Evolutionary conservation across 2,113 vertebrate genomes (phyloP), one percentile per base, ranked within the genome.

Genomic region (Tyrannus savana): DNA sequence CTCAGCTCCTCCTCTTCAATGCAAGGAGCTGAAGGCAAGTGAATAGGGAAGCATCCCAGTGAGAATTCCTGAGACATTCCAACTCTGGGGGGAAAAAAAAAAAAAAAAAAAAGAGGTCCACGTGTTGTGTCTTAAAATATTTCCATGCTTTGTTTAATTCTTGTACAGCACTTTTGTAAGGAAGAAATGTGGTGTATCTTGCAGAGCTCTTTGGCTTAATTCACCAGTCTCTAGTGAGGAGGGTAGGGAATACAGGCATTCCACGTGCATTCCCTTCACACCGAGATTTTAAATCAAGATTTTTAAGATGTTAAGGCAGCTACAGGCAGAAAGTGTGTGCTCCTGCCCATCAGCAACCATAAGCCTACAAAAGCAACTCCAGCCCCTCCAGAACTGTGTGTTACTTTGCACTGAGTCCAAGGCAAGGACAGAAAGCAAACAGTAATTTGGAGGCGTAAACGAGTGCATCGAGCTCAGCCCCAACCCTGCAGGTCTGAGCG

Each of bases 1-100:
- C 58, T 6, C 21, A 81, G 91, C 89, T 93, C 89, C 88, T 90
- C 75, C 88, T 90, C 86, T 73, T 77, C 69, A 59, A 31, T 42
- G 59, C 63, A 58, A 1, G 0, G 23, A 71, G 72, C 6, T 71
- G 74, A 84, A 80, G 68, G 39, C 50, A 62, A 75, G 33, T 67
- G 76, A 96, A 95, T 71, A 46, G 82, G 53, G 67, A 85, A 92
- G 67, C 0, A 0, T 52, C 82, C 58, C 55, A n/a, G 68, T 53
- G 50, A 93, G 60, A 92, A 96, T 93, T 93, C 83, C 94, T 84
- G 24, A 89, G 76, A 92, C 88, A 95, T 92, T 95, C 93, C 80
- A 75, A 41, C 86, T 84, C 72, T 53, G n/a, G 59, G 59, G 9
- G 7, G 24, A 15, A n/a, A 31, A n/a, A 49, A 15, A n/a, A 31